Evolutionary conservation across 1,140 invertebrate genomes (phyloP).

Genomic region (Piezodorus guildinii): DNA sequence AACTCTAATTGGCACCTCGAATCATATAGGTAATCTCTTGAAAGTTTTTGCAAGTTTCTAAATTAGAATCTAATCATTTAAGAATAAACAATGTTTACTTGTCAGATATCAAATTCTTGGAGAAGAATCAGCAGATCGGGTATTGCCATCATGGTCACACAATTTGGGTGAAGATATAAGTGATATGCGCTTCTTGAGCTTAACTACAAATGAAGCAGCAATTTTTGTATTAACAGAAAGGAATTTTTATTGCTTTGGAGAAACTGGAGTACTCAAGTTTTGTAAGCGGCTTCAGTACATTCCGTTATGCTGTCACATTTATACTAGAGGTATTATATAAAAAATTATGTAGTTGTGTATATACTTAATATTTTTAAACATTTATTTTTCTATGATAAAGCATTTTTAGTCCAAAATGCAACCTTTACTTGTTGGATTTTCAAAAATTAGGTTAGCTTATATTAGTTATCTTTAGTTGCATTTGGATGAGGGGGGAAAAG

Average conservation of each 20-base stretch:
- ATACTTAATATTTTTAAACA: no score
- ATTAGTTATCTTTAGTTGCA: no score
- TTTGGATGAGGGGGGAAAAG: no score
- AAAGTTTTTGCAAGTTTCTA: not conserved
- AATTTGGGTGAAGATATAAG: conserved; percentile 64
- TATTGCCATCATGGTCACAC: conserved; percentile 60
- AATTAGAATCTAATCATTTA: no score
- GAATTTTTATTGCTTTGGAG: conserved; percentile 63
- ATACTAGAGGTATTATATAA: conserved; percentile 51
- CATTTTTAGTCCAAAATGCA: no score
- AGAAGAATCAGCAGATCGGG: conserved; percentile 39
- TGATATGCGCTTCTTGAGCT: conserved; percentile 46
- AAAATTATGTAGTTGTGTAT: no score
- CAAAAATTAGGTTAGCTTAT: no score
- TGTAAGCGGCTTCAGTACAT: conserved; percentile 72
- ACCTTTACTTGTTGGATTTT: no score
- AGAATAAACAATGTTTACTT: not conserved
- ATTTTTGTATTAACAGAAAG: conserved; percentile 60
- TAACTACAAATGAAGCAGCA: conserved; percentile 39
- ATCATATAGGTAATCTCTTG: conserved; percentile 54
- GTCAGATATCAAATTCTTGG: conserved; percentile 51
- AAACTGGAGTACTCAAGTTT: conserved; percentile 58
- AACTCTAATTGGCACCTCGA: conserved; percentile 62
- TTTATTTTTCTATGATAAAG: no score
- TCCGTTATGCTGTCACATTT: conserved; percentile 58